Evolutionary conservation across 2,113 vertebrate species (phyloP), one percentile per base, ranked within the genome.

Genomic region (Salminus brasiliensis): DNA sequence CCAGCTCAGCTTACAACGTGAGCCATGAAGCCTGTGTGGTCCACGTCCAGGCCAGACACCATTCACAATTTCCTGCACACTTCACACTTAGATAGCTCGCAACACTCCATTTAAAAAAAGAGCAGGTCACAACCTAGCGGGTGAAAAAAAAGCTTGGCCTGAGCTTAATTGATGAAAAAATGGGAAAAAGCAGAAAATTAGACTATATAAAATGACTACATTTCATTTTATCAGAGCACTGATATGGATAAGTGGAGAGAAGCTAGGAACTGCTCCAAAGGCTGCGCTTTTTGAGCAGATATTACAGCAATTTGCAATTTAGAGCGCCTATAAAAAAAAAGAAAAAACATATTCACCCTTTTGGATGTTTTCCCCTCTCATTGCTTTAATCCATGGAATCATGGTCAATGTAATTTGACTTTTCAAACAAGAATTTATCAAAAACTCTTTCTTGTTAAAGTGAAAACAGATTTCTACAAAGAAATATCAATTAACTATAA

Each of bases 21-120:
- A 62, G 74, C 63, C 32, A 83, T 71, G 41, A 70, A 47, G 80
- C 62, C 62, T 85, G 86, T 89, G 88, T 88, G 88, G 89, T 72
- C 85, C 79, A 11, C 41, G 70, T 39, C 27, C 39, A 43, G 59
- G 85, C 60, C 53, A 21, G 52, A 68, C 60, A 23, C 70, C 30
- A 47, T 69, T 43, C 72, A 55, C 3, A n/a, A 34, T 34, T 29
- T 60, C 60, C 62, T 39, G 62, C 62, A 9, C 62, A 39, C 62
- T 39, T 36, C 23, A 65, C 62, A n/a, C 30, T 65, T 65, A 66
- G 29, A 34, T 32, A 30, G 25, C 36, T 23, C 13, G 32, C 7
- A 79, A 30, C 30, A 66, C 41, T 49, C 67, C 36, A 15, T 45
- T 63, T 5, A 25, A 12, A 5, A 29, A 43, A 60, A 74, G 21